These are phyloP conservation scores for Syngnathoides biaculeatus DNA, from an alignment of 2,113 vertebrate species.

Conservation along the genomic window DNA sequence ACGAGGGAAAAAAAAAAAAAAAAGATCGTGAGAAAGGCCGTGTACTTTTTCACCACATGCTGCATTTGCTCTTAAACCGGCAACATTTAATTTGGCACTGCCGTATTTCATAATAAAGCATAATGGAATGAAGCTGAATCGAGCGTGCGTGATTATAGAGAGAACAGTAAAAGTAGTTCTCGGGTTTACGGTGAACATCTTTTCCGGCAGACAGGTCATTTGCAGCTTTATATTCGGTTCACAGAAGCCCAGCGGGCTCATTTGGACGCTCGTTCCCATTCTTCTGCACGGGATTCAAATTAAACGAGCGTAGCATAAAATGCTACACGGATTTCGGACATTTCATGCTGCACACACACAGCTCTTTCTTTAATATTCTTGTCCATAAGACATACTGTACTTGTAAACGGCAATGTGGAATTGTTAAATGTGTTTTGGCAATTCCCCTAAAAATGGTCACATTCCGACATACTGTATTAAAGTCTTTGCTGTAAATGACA, in stretches of 20 bases:
- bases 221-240: slow-evolving; percentile 31
- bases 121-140: slow-evolving; percentile 46
- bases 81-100: slow-evolving; percentile 38
- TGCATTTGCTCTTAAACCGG: slow-evolving; percentile 23
- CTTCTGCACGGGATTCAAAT: slow-evolving; percentile 42
- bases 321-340: slow-evolving; percentile 23
- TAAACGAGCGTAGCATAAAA: slow-evolving; percentile 39
- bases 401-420: slow-evolving; percentile 5
- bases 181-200: slow-evolving; percentile 51
- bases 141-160: slow-evolving; percentile 36
- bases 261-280: slow-evolving; percentile 41
- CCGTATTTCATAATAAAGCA: slow-evolving; percentile 31
- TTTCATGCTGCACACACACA: slow-evolving; percentile 19
- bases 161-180: slow-evolving; percentile 50
- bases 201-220: slow-evolving; percentile 53
- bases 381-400: neutral
- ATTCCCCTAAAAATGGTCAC: slow-evolving; percentile 3
- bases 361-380: slow-evolving; percentile 8
- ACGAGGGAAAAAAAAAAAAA: neutral
- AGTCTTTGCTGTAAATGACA: slow-evolving; percentile 26
- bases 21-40: neutral
- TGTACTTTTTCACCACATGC: slow-evolving; percentile 17
- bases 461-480: slow-evolving; percentile 19
- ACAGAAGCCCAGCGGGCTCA: slow-evolving; percentile 27
- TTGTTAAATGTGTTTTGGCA: neutral